Evolutionary conservation across 2,797 vertebrate genomes (phyloP).

Genomic region (Pteropus rufus): DNA sequence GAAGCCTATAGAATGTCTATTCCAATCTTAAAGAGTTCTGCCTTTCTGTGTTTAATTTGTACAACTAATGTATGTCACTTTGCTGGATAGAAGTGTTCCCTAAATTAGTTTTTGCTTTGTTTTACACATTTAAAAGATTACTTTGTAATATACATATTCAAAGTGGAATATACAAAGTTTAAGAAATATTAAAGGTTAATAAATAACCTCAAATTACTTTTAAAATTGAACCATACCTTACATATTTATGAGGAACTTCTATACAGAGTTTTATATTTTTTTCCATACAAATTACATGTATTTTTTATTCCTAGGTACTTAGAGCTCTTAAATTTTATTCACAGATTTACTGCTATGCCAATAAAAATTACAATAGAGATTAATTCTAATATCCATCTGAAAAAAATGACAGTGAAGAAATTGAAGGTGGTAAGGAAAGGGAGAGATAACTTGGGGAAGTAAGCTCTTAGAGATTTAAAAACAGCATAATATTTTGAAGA

Average conservation of each 20-base stretch:
- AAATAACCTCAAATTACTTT: background rate
- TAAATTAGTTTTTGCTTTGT: background rate
- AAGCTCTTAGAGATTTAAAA: background rate
- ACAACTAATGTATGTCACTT: background rate
- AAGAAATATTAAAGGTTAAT: constrained; percentile 4
- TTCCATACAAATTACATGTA: background rate
- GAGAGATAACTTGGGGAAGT: background rate
- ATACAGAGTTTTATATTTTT: background rate
- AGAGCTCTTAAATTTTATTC: background rate
- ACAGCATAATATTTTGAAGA: background rate
- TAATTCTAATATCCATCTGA: background rate
- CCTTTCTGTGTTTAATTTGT: constrained; percentile 25
- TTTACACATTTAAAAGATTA: background rate
- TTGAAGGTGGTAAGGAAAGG: background rate
- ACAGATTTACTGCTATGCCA: background rate
- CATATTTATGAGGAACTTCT: background rate
- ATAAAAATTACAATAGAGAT: background rate
- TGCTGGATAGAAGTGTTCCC: background rate
- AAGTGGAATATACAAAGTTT: background rate
- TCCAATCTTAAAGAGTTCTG: background rate
- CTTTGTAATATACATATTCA: background rate
- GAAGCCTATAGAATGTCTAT: background rate
- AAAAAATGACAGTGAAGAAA: constrained; percentile 14
- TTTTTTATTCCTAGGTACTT: constrained; percentile 6
- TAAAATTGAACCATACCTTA: background rate